Evolutionary conservation across 2,113 vertebrate species (phyloP).

Genomic region (Merops nubicus): DNA sequence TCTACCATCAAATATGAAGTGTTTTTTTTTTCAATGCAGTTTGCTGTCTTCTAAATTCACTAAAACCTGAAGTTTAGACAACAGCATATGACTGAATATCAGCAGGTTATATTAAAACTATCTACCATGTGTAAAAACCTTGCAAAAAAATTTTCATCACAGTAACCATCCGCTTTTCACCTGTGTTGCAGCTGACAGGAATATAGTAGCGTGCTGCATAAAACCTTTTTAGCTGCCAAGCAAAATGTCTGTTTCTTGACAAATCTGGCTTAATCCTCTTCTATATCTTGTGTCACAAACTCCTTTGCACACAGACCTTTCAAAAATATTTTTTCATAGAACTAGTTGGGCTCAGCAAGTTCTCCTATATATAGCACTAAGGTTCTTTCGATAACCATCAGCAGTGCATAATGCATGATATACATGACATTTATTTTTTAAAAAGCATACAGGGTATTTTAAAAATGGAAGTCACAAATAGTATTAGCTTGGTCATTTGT

Average conservation of each 20-base stretch:
- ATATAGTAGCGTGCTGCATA: conserved; percentile 14
- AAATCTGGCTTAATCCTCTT: conserved; percentile 52
- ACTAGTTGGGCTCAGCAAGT: conserved; percentile 28
- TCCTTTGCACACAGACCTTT: background rate
- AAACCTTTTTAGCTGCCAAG: conserved; percentile 49
- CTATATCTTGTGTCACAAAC: conserved; percentile 14
- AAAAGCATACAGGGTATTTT: background rate
- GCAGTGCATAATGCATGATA: background rate
- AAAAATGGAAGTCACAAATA: background rate
- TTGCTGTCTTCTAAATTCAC: conserved; percentile 11
- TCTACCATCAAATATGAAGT: background rate
- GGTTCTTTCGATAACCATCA: background rate
- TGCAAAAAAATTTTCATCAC: background rate
- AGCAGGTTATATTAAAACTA: conserved; percentile 8
- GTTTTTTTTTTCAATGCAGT: background rate
- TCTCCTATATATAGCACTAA: background rate
- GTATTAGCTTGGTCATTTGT: background rate
- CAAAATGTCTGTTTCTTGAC: conserved; percentile 52
- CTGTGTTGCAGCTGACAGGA: conserved; percentile 4
- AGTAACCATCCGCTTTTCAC: conserved; percentile 50
- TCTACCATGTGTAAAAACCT: background rate
- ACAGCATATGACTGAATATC: background rate
- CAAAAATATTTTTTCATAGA: conserved; percentile 1
- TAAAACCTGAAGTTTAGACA: conserved; percentile 27
- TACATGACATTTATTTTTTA: background rate